phyloP scores from a whole-genome alignment of 1,140 invertebrate species.

The Lepidostoma basale region DNA sequence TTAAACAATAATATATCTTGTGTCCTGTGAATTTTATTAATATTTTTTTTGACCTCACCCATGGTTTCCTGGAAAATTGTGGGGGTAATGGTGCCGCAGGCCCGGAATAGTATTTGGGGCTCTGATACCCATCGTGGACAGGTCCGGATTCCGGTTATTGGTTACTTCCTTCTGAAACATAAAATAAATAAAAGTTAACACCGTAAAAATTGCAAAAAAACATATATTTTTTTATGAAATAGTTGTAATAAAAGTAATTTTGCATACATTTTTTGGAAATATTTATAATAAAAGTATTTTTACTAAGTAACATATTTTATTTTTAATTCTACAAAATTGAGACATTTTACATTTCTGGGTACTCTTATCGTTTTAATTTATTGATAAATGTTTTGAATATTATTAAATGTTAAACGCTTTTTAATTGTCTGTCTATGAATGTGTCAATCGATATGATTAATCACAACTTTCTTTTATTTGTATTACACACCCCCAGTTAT shows the following conservation, averaged over 20 bases:
- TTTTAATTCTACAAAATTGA: no score
- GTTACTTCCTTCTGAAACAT: slow-evolving; percentile 57
- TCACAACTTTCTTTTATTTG: no score
- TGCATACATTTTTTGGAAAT: not conserved
- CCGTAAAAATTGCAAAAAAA: slow-evolving; percentile 7
- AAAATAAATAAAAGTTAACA: not conserved
- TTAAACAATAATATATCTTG: no score
- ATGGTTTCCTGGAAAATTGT: slow-evolving; percentile 40
- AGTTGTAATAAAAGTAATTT: not conserved
- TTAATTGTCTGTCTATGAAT: no score
- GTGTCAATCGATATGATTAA: no score
- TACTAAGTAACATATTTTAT: no score
- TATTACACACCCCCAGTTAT: no score
- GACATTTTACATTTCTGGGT: no score
- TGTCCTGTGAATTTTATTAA: not conserved
- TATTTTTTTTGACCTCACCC: slow-evolving; percentile 21
- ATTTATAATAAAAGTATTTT: no score
- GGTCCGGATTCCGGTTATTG: slow-evolving; percentile 48
- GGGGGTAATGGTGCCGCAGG: slow-evolving; percentile 49
- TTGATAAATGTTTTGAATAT: no score
- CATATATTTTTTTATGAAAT: not conserved
- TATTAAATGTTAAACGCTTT: no score
- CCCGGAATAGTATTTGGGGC: slow-evolving; percentile 58
- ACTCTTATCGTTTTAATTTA: no score
- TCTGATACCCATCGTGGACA: slow-evolving; percentile 51